Evolutionary conservation across 2,113 vertebrate species (phyloP).

Genomic region (Eulemur macaco): DNA sequence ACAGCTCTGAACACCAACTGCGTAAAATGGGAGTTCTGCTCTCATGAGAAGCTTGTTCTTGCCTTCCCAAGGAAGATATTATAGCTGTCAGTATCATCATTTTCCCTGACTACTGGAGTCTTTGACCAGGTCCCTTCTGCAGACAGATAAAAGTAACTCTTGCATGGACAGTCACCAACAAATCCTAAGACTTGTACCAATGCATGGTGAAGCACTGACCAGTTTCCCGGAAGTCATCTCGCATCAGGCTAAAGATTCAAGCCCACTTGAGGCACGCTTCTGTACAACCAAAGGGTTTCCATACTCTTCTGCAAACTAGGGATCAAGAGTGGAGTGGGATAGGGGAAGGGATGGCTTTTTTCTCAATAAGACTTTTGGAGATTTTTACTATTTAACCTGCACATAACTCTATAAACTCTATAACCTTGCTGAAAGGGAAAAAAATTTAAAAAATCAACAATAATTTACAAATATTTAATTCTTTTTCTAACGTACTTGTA

Average conservation of each 20-base stretch:
- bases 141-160: background rate
- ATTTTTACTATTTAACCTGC: background rate
- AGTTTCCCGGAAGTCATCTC: background rate
- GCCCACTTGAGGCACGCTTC: fast-evolving
- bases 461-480: background rate
- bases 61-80: background rate
- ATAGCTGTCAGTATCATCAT: background rate
- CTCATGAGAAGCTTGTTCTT: background rate
- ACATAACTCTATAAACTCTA: background rate
- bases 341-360: background rate
- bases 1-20: background rate
- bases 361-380: background rate
- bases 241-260: background rate
- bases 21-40: background rate
- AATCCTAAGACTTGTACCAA: background rate
- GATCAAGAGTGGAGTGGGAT: fast-evolving
- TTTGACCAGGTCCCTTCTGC: background rate
- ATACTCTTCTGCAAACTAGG: background rate
- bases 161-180: fast-evolving
- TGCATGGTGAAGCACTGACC: fast-evolving
- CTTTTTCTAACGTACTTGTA: background rate
- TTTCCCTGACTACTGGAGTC: background rate
- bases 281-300: fast-evolving
- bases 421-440: background rate
- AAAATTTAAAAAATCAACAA: background rate